These are phyloP conservation scores for honey bee (Apis mellifera) DNA, from an alignment of 1,140 invertebrate species.

Conservation along the genomic window Amel_HAv3.1 CM009934.2:11431501-11432000, in stretches of 20 bases:
- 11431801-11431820: no score
- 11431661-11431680: constrained; percentile 81
- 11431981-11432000: not conserved
- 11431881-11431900: constrained; percentile 26
- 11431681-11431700: constrained; percentile 76
- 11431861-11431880: constrained; percentile 13
- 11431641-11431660: constrained; percentile 82
- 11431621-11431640: constrained; percentile 81
- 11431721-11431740: constrained; percentile 77
- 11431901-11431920: not conserved
- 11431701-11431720: constrained; percentile 68
- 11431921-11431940: no score
- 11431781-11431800: not conserved
- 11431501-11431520: not conserved
- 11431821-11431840: no score
- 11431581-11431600: constrained; percentile 66
- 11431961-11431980: not conserved
- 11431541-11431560: not conserved
- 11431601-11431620: constrained; percentile 76
- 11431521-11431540: not conserved
- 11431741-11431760: constrained; percentile 79
- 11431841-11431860: constrained; percentile 6
- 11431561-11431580: constrained; percentile 3
- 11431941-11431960: no score
- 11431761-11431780: constrained; percentile 77